These are phyloP conservation scores for Hypothenemus hampei DNA, from an alignment of 1,140 invertebrate species.

Conservation along the genomic window DNA sequence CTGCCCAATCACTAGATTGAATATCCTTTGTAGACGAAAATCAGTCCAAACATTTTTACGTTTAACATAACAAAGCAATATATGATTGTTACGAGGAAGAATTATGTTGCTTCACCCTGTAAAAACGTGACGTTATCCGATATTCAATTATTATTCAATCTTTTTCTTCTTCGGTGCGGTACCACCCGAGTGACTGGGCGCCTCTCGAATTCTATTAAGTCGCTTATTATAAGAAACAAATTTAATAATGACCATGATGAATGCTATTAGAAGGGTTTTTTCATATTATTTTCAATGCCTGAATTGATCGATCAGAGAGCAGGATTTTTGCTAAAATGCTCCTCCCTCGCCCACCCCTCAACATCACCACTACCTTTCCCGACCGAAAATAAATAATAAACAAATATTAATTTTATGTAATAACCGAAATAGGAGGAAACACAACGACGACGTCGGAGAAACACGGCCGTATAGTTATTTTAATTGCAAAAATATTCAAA, in stretches of 20 bases:
- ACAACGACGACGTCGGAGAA: conserved; percentile 1
- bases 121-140: conserved; percentile 11
- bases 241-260: conserved; percentile 30
- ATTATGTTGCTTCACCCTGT: conserved; percentile 13
- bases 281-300: no score
- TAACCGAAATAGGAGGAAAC: conserved; percentile 6
- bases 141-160: conserved; percentile 30
- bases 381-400: not conserved
- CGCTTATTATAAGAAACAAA: conserved; percentile 29
- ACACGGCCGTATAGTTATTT: conserved; percentile 6
- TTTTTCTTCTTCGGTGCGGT: conserved; percentile 19
- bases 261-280: conserved; percentile 25
- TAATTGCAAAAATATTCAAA: conserved; percentile 18
- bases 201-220: conserved; percentile 27
- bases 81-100: no score
- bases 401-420: conserved; percentile 7
- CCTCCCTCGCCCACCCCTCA: no score
- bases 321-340: no score
- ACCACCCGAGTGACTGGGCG: conserved; percentile 21
- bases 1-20: no score
- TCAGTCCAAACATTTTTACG: no score
- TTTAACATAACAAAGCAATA: no score
- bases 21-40: no score
- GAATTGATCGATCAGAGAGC: conserved; percentile 30
- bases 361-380: no score